A percentile compares a stretch with the other conserved stretches of the same genome.
Conservation (phyloP, 2,113 vertebrate species). For the Lota lota region DNA sequence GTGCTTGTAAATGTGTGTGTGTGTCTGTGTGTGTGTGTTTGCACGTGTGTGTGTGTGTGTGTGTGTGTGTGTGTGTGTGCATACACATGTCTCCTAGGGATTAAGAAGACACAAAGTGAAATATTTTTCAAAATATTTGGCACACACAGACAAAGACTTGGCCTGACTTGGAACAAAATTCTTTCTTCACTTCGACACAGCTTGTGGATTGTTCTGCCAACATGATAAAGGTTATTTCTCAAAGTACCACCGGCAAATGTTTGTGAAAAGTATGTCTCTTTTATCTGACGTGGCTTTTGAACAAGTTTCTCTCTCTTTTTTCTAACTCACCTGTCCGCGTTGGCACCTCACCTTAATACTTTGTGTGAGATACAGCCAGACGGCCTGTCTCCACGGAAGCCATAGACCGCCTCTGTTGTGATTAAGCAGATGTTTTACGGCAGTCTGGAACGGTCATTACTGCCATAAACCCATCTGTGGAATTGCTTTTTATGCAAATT, state of each 20-base stretch:
- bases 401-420: slow-evolving; percentile 70
- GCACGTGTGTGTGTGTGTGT: neutral
- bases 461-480: slow-evolving; percentile 81
- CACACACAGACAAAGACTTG: slow-evolving; percentile 64
- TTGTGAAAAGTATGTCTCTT: slow-evolving; percentile 49
- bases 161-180: slow-evolving; percentile 65
- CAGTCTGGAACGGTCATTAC: slow-evolving; percentile 77
- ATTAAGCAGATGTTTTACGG: slow-evolving; percentile 81
- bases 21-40: neutral
- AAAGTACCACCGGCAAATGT: slow-evolving; percentile 57
- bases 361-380: slow-evolving; percentile 62
- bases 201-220: slow-evolving; percentile 70
- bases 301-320: slow-evolving; percentile 20
- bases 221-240: slow-evolving; percentile 61
- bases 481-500: slow-evolving; percentile 82
- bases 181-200: slow-evolving; percentile 59
- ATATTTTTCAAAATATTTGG: slow-evolving; percentile 68
- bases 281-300: slow-evolving; percentile 61
- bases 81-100: slow-evolving; percentile 8
- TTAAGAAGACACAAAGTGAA: slow-evolving; percentile 66
- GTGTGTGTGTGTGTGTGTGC: neutral
- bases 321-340: slow-evolving; percentile 42
- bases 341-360: slow-evolving; percentile 42
- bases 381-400: slow-evolving; percentile 62
- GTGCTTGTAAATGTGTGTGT: neutral